phyloP scores from a whole-genome alignment of 2,888 invertebrate genomes.

The Drosophila mayaguana region DNA sequence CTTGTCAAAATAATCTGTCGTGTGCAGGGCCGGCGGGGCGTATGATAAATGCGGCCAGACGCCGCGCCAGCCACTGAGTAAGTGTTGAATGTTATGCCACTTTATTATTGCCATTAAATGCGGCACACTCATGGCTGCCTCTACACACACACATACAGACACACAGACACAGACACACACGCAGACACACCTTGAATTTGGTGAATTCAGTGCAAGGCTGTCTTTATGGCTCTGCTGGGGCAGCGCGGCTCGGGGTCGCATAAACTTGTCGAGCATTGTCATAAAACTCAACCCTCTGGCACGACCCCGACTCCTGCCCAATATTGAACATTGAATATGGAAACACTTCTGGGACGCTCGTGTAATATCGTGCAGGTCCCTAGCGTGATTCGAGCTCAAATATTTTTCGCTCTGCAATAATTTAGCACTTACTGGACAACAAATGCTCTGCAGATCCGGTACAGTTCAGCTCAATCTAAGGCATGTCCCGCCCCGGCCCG shows the following conservation, averaged over 20 bases:
- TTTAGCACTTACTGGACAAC: constrained; percentile 23
- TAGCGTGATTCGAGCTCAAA: constrained; percentile 27
- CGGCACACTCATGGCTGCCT: constrained; percentile 16
- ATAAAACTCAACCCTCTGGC: constrained; percentile 47
- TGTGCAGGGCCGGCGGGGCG: constrained; percentile 33
- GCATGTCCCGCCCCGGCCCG: too few relatives aligned
- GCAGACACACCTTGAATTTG: constrained; percentile 26
- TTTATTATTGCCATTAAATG: constrained; percentile 74
- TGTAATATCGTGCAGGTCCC: constrained; percentile 35
- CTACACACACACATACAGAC: neutral
- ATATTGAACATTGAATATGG: constrained; percentile 44
- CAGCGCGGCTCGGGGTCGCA: constrained; percentile 55
- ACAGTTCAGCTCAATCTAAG: neutral
- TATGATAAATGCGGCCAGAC: constrained; percentile 82
- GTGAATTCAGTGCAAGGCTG: constrained; percentile 54
- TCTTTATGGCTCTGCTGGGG: constrained; percentile 78
- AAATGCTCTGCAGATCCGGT: neutral
- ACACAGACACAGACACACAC: neutral
- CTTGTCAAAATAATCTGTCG: constrained; percentile 80
- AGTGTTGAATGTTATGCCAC: constrained; percentile 78
- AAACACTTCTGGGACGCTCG: constrained; percentile 37
- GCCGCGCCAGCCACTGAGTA: constrained; percentile 69
- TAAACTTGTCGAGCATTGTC: constrained; percentile 78
- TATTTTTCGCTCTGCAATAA: constrained; percentile 27
- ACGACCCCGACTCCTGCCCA: too few relatives aligned